A percentile compares a stretch with the other conserved stretches of the same genome.
Conservation (phyloP, 2,888 invertebrate species). For the Margaritifera margaritifera region DNA sequence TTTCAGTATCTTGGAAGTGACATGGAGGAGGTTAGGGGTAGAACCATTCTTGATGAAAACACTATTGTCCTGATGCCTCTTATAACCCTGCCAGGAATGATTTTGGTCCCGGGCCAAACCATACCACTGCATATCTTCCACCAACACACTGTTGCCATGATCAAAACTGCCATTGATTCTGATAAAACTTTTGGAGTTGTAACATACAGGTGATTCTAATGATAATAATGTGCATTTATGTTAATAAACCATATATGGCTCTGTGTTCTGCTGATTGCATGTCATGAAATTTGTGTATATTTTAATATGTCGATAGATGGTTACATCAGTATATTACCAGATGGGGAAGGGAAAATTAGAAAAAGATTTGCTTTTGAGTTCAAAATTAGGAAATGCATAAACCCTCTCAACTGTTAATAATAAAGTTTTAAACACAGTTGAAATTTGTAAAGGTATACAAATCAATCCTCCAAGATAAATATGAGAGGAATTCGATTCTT, state of each 20-base stretch:
- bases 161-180: slow-evolving; percentile 76
- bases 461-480: too few relatives aligned
- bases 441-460: too few relatives aligned
- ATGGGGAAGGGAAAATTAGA: too few relatives aligned
- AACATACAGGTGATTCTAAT: slow-evolving; percentile 52
- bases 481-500: too few relatives aligned
- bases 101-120: slow-evolving; percentile 86
- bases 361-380: too few relatives aligned
- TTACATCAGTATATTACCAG: too few relatives aligned
- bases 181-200: slow-evolving; percentile 81
- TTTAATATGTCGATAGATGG: too few relatives aligned
- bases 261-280: background rate
- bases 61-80: slow-evolving; percentile 76
- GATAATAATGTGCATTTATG: background rate
- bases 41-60: slow-evolving; percentile 78
- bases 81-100: slow-evolving; percentile 77
- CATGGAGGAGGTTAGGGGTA: slow-evolving; percentile 79
- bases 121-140: slow-evolving; percentile 81
- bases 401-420: too few relatives aligned
- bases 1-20: slow-evolving; percentile 78
- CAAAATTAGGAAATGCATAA: too few relatives aligned
- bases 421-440: too few relatives aligned
- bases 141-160: slow-evolving; percentile 77
- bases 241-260: background rate
- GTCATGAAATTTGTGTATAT: too few relatives aligned